Base-by-base conservation (phyloP, 2,797 vertebrate species). In the Squalus acanthias region DNA sequence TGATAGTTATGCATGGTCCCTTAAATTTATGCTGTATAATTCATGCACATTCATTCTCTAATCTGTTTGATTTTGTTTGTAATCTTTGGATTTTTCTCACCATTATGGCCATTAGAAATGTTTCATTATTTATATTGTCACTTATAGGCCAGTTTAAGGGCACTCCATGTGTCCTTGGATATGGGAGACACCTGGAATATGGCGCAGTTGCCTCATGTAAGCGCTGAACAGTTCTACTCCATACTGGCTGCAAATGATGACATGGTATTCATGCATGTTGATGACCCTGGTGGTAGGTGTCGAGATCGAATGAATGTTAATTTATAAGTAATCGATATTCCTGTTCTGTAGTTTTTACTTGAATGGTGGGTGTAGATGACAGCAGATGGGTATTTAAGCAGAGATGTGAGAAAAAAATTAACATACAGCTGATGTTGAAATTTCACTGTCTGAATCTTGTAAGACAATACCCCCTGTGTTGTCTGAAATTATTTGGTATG, bases 231-330 rank as follows among this genome's bases (percentile, higher is more conserved):
- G 96, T 99, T 99, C 96, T 99, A 99, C 97, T 99, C 99, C 88
- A 99, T 99, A 97, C 97, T 99, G 96, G 98, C 98, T 7, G 99
- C 99, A 0, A 99, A 98, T 3, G 98, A 99, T 0, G 99, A 99
- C 96, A 98, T 99, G 98, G 99, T 99, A 12, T 99, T 99, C 97
- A 99, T 99, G 98, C 99, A 99, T 22, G 99, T 99, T 0, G 99
- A 99, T 5, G 99, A 99, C 85, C 98, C 98, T 0, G 99, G 99
- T 96, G 99, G 99, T 99, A 95, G 97, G 98, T 97, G 46, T 72
- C n/a, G 20, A 46, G 26, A 70, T 2, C 39, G 0, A 39, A 39
- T 79, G 33, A 46, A 87, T 87, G 10, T 22, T 74, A 22, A 76
- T 60, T 76, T 3, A 33, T 6, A 57, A 53, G 46, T 2, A 50